Evolutionary conservation across 2,113 vertebrate genomes (phyloP), one percentile per base, ranked within the genome.

Genomic region (Danionella cerebrum): DNA sequence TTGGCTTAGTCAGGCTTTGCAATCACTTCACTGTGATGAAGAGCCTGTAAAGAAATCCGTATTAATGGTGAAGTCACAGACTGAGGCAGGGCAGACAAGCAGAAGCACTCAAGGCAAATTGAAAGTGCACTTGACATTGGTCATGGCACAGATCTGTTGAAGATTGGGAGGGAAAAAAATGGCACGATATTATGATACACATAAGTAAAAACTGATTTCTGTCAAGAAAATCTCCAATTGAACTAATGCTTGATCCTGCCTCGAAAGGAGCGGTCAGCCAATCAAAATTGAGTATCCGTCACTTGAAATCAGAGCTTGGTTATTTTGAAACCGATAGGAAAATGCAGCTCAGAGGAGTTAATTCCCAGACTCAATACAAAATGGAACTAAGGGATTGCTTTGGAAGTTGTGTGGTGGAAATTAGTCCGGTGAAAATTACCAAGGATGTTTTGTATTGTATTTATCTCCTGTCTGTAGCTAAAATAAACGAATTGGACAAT

Each of bases 21-120:
- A 69, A 78, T 78, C 70, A 73, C 76, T 65, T 41, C 33, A 62
- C 54, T 24, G 44, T 73, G 73, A 80, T 76, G 69, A 75, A 77
- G 67, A 65, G 73, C 60, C 44, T 71, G 69, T 54, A 63, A 54
- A 62, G 33, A 63, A 64, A 38, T 65, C 48, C 50, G 76, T 57
- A 67, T 72, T 65, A 72, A 66, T 70, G 70, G 69, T 41, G 29
- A 69, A 22, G 24, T 64, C 64, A 52, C 47, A 31, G 65, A 71
- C 65, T 54, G 10, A 14, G 51, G 42, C 58, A 70, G 50, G 3
- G 29, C 58, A 77, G 63, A 67, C 72, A 58, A 68, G 54, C 70
- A 66, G 66, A 76, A 47, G 25, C 47, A 72, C 60, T 72, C 55
- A 19, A 63, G 72, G 44, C 50, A 78, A 70, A 78, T 58, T 75